These are phyloP conservation scores for Drosophila testacea DNA, from an alignment of 2,888 invertebrate genomes.

Conservation along the genomic window DNA sequence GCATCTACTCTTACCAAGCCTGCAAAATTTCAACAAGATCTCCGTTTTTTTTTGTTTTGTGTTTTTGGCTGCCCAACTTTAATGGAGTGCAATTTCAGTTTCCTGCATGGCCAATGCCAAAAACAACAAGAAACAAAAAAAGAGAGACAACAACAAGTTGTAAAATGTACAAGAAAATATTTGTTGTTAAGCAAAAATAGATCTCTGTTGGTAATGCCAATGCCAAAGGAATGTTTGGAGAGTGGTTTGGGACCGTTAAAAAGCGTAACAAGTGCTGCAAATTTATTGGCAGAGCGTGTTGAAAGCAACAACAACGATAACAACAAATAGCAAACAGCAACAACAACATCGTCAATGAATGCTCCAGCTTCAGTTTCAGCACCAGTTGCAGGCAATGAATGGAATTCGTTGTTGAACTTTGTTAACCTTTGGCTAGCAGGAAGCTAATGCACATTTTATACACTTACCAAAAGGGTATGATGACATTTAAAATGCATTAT, in stretches of 20 bases:
- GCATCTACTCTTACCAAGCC: conserved; percentile 54
- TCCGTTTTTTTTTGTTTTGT: not conserved
- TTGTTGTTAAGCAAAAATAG: conserved; percentile 75
- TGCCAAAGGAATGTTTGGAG: conserved; percentile 66
- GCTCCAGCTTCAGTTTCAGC: conserved; percentile 22
- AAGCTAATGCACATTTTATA: conserved; percentile 68
- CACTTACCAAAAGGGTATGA: conserved; percentile 39
- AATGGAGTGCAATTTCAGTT: conserved; percentile 74
- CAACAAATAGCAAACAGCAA: conserved; percentile 23
- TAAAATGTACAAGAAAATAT: conserved; percentile 75
- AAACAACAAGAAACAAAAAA: conserved; percentile 26
- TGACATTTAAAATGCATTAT: conserved; percentile 16
- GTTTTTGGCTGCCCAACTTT: conserved; percentile 57
- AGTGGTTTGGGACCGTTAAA: conserved; percentile 71
- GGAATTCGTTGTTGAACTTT: conserved; percentile 75
- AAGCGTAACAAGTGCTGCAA: conserved; percentile 78
- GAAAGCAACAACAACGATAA: conserved; percentile 60
- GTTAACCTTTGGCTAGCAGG: conserved; percentile 73
- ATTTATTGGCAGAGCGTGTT: conserved; percentile 79
- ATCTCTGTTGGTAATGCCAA: conserved; percentile 62
- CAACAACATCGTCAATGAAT: conserved; percentile 73
- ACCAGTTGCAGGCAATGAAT: conserved; percentile 69
- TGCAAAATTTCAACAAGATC: conserved; percentile 55
- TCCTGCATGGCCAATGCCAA: conserved; percentile 65
- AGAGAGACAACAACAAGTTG: conserved; percentile 29